Conservation (phyloP, 2,888 invertebrate genomes). For the Schrankia costaestrigalis region DNA sequence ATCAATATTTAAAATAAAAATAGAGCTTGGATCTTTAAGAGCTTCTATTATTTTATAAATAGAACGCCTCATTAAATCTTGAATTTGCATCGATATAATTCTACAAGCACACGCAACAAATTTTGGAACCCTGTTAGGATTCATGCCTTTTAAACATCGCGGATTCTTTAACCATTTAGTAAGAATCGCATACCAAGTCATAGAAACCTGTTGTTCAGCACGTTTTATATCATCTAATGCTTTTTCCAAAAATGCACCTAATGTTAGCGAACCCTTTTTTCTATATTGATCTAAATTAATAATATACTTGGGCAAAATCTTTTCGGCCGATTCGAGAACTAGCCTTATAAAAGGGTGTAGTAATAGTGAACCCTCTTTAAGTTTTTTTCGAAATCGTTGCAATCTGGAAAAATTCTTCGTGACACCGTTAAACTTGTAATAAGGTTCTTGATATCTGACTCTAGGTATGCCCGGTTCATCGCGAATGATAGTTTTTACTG, state of each 20-base stretch:
- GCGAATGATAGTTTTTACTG: constrained; percentile 83
- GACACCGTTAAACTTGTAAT: constrained; percentile 82
- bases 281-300: constrained; percentile 76
- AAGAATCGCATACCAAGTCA: constrained; percentile 68
- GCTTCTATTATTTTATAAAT: constrained; percentile 82
- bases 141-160: constrained; percentile 65
- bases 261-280: constrained; percentile 55
- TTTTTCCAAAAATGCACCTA: constrained; percentile 55
- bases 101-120: constrained; percentile 69
- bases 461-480: constrained; percentile 79
- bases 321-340: constrained; percentile 76
- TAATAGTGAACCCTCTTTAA: constrained; percentile 80
- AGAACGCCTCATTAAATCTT: constrained; percentile 84
- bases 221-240: constrained; percentile 64
- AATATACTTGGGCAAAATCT: constrained; percentile 75
- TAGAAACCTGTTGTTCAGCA: constrained; percentile 67
- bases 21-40: constrained; percentile 72
- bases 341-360: constrained; percentile 83
- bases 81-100: constrained; percentile 81
- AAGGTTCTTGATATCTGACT: constrained; percentile 65
- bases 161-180: constrained; percentile 74
- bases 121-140: constrained; percentile 52
- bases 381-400: constrained; percentile 76
- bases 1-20: constrained; percentile 83
- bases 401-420: constrained; percentile 82